phyloP scores from a whole-genome alignment of 1,140 invertebrate species.

The Oreohelix idahoensis region DNA sequence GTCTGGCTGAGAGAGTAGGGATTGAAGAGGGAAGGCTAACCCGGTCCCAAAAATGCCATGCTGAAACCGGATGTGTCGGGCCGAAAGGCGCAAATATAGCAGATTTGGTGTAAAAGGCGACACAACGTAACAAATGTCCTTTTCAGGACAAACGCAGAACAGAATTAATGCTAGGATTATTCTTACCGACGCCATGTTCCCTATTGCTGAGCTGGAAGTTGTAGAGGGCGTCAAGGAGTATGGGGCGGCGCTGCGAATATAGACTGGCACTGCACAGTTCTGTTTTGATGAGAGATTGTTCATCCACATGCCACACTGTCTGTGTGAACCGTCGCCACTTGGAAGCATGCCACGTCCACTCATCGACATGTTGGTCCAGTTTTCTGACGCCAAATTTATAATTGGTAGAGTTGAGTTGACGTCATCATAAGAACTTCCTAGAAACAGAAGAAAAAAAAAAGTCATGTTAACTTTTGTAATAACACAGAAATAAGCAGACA shows the following conservation, averaged over 20 bases:
- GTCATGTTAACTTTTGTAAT: too few relatives aligned
- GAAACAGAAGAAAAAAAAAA: constrained; percentile 42
- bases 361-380: constrained; percentile 60
- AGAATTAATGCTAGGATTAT: too few relatives aligned
- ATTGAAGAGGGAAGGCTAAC: too few relatives aligned
- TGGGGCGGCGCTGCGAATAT: constrained; percentile 46
- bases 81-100: too few relatives aligned
- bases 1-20: too few relatives aligned
- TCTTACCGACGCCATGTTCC: constrained; percentile 6
- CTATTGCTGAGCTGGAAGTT: constrained; percentile 27
- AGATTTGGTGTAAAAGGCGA: too few relatives aligned
- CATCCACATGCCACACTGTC: constrained; percentile 67
- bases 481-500: too few relatives aligned
- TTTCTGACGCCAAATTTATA: constrained; percentile 62
- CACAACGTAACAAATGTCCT: too few relatives aligned
- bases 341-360: constrained; percentile 33
- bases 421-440: constrained; percentile 57
- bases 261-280: constrained; percentile 66
- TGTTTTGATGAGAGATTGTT: constrained; percentile 64
- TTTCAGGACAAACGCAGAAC: too few relatives aligned
- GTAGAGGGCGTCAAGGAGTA: constrained; percentile 48
- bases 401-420: constrained; percentile 62
- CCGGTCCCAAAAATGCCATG: too few relatives aligned
- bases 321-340: constrained; percentile 45
- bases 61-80: too few relatives aligned